Evolutionary conservation across 2,888 invertebrate species (phyloP).

Genomic region (Folsomia manolachei): DNA sequence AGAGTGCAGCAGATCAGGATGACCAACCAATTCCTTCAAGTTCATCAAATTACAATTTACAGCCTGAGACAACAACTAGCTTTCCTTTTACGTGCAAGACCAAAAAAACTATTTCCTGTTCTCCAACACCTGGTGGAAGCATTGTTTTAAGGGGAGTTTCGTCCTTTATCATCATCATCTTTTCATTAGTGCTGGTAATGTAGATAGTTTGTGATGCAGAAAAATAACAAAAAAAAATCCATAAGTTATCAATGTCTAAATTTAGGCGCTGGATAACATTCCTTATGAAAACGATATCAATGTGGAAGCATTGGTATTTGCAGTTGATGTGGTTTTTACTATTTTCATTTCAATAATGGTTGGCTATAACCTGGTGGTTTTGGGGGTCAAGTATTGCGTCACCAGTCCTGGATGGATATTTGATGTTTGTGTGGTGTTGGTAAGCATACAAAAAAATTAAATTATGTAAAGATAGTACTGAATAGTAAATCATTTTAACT

Average conservation of each 20-base stretch:
- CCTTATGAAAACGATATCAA: conserved; percentile 13
- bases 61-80: neutral
- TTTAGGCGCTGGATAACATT: conserved; percentile 18
- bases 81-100: neutral
- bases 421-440: conserved; percentile 32
- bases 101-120: neutral
- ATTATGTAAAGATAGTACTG: neutral
- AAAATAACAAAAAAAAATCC: neutral
- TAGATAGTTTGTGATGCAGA: neutral
- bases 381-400: conserved; percentile 28
- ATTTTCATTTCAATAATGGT: conserved; percentile 15
- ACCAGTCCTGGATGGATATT: conserved; percentile 33
- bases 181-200: conserved; percentile 27
- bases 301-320: conserved; percentile 1
- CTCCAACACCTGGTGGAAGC: neutral
- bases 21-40: too few relatives aligned
- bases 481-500: too few relatives aligned
- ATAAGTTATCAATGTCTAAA: too few relatives aligned
- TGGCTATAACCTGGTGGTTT: conserved; percentile 22
- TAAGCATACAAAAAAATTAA: conserved; percentile 2
- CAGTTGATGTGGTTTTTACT: conserved; percentile 28
- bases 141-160: neutral
- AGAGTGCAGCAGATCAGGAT: neutral
- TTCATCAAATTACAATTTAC: too few relatives aligned
- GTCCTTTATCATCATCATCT: conserved; percentile 12